phyloP scores from a whole-genome alignment of 1,140 invertebrate species.

The Mamestra configurata region DNA sequence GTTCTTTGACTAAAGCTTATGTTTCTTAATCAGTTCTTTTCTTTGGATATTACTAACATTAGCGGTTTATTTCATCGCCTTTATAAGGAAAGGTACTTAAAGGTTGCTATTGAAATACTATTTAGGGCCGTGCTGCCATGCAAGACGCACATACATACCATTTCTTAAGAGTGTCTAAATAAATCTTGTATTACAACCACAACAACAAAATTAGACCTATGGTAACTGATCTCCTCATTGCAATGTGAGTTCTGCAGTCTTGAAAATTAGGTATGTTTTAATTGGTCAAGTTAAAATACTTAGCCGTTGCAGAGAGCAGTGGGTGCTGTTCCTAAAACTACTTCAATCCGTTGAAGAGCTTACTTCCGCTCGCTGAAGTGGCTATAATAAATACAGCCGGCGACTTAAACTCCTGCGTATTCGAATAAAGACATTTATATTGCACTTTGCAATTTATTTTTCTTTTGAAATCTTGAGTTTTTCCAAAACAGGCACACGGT shows the following conservation, averaged over 20 bases:
- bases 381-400: constrained; percentile 61
- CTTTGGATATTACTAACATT: too few relatives aligned
- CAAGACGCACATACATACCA: not conserved
- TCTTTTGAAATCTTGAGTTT: constrained; percentile 3
- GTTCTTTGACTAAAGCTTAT: too few relatives aligned
- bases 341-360: constrained; percentile 56
- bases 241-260: constrained; percentile 1
- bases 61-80: too few relatives aligned
- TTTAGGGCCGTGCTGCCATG: too few relatives aligned
- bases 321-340: constrained; percentile 58
- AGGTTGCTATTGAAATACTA: too few relatives aligned
- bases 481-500: not conserved
- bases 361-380: constrained; percentile 57
- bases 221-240: not conserved
- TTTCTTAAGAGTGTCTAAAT: constrained; percentile 7
- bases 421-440: constrained; percentile 42
- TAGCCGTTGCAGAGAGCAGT: constrained; percentile 12
- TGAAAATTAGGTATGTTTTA: not conserved
- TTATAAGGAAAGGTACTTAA: too few relatives aligned
- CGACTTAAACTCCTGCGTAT: constrained; percentile 43
- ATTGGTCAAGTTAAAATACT: not conserved
- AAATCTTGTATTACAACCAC: constrained; percentile 19
- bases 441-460: constrained; percentile 8
- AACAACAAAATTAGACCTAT: not conserved
- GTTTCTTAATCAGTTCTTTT: too few relatives aligned